These are phyloP conservation scores for Seriola aureovittata DNA, from an alignment of 2,113 vertebrate genomes.

Conservation along the genomic window DNA sequence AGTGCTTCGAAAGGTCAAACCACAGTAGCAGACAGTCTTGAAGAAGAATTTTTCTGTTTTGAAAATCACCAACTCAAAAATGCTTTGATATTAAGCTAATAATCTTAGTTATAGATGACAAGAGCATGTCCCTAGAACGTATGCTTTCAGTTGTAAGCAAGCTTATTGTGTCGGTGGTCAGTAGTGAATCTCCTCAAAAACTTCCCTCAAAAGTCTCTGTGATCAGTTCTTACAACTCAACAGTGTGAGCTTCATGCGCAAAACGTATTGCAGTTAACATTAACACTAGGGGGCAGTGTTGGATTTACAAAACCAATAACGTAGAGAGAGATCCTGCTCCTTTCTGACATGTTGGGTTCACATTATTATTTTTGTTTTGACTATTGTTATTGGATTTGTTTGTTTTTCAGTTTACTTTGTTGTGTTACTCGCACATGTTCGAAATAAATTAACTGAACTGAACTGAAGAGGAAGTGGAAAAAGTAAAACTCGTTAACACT, in stretches of 20 bases:
- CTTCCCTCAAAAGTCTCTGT: neutral
- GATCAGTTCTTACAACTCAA: neutral
- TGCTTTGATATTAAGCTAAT: neutral
- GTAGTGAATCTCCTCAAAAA: neutral
- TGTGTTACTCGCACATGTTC: no score
- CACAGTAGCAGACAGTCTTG: neutral
- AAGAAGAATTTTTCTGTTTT: neutral
- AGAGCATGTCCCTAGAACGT: neutral
- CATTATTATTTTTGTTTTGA: no score
- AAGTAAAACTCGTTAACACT: neutral
- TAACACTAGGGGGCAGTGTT: slow-evolving; percentile 1
- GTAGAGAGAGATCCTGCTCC: neutral
- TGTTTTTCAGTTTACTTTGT: no score
- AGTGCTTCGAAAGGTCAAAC: neutral
- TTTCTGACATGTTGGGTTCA: no score
- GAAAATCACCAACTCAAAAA: neutral
- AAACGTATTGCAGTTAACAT: neutral
- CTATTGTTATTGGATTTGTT: no score
- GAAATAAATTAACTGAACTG: no score
- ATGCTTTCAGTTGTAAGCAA: neutral
- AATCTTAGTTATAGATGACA: neutral
- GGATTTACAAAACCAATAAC: neutral
- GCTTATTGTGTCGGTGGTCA: neutral
- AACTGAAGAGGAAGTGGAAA: neutral
- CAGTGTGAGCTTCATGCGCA: neutral